Conservation (phyloP, 1,140 invertebrate species). For the Drosophila orosa region DNA sequence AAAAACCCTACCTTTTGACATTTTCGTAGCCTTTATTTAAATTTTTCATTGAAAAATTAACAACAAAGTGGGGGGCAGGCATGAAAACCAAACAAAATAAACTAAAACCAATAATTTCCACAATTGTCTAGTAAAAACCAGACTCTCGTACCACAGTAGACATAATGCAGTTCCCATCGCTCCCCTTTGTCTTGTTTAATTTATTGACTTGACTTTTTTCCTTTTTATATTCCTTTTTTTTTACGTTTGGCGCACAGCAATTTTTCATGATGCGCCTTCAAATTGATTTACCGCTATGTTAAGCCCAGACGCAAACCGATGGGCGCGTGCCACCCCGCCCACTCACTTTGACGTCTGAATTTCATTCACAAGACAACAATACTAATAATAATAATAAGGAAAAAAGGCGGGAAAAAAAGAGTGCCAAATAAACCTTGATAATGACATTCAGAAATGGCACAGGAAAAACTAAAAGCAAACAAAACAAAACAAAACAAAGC, state of each 20-base stretch:
- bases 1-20: too few relatives aligned
- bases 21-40: not conserved
- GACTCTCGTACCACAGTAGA: not conserved
- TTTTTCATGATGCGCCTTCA: constrained; percentile 29
- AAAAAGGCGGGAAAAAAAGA: constrained; percentile 55
- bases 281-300: constrained; percentile 46
- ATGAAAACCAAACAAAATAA: not conserved
- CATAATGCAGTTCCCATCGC: constrained; percentile 17
- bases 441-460: constrained; percentile 70
- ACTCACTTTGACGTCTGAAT: constrained; percentile 25
- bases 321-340: constrained; percentile 14
- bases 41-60: not conserved
- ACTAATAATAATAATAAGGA: constrained; percentile 41
- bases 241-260: constrained; percentile 26
- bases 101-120: not conserved
- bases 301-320: constrained; percentile 24
- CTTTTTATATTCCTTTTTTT: constrained; percentile 6
- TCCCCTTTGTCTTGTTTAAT: constrained; percentile 32
- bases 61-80: not conserved
- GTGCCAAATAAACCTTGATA: constrained; percentile 81
- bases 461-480: constrained; percentile 34
- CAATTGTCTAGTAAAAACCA: not conserved
- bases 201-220: constrained; percentile 33
- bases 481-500: constrained; percentile 48
- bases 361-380: constrained; percentile 56